These are phyloP conservation scores for Pseudachorutes palmiensis DNA, from an alignment of 1,140 invertebrate genomes.

Conservation along the genomic window DNA sequence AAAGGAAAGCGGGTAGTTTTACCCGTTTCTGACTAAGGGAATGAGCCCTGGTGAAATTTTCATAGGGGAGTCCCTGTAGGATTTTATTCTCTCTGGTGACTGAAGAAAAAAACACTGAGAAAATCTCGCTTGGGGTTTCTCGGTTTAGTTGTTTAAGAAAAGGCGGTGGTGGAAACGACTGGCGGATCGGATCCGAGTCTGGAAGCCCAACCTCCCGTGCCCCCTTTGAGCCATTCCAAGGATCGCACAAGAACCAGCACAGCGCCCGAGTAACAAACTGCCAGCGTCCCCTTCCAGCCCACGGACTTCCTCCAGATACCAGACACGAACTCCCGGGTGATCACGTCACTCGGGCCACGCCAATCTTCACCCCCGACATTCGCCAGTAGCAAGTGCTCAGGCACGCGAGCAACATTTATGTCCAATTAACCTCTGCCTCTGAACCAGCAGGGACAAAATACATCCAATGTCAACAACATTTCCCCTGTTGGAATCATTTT, in stretches of 20 bases:
- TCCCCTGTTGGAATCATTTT: no score
- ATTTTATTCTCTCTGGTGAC: constrained; percentile 39
- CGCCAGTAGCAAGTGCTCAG: no score
- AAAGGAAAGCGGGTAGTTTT: constrained; percentile 8
- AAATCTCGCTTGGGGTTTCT: constrained; percentile 39
- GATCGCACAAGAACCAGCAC: neutral
- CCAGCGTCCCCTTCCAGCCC: neutral
- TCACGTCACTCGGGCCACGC: neutral
- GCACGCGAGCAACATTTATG: no score
- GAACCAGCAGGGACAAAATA: no score
- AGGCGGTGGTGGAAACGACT: no score
- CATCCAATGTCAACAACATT: no score
- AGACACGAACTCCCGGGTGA: neutral
- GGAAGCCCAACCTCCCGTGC: constrained; percentile 11
- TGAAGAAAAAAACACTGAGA: constrained; percentile 38
- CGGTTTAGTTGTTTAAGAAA: constrained; percentile 28
- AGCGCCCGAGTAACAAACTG: neutral
- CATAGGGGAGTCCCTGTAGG: constrained; percentile 38
- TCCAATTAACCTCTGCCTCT: no score
- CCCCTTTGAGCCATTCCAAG: constrained; percentile 10
- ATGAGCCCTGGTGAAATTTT: constrained; percentile 22
- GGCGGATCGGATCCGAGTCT: neutral
- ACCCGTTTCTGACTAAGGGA: neutral
- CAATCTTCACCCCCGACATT: neutral
- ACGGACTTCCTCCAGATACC: neutral